Conservation (phyloP, 2,797 vertebrate species). For the Melopsittacus undulatus region DNA sequence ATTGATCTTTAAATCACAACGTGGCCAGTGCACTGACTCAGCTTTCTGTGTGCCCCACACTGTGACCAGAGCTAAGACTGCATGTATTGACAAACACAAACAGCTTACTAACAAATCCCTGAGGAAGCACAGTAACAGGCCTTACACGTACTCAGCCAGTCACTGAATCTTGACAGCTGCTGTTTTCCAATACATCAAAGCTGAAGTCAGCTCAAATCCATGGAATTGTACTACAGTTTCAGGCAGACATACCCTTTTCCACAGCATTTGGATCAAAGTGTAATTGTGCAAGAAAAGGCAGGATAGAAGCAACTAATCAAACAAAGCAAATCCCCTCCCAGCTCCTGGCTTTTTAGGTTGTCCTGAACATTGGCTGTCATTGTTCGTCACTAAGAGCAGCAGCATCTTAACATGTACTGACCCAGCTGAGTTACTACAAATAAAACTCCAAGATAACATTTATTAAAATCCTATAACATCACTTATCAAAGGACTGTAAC, state of each 20-base stretch:
- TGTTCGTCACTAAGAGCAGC: background rate
- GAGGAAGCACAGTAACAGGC: background rate
- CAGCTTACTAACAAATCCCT: background rate
- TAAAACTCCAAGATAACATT: background rate
- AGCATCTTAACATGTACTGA: background rate
- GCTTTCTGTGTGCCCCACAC: background rate
- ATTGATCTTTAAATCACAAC: background rate
- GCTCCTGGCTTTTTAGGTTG: background rate
- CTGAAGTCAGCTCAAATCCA: background rate
- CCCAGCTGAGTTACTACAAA: background rate
- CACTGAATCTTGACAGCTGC: background rate
- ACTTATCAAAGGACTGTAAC: background rate
- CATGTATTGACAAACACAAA: background rate
- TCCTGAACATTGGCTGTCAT: background rate
- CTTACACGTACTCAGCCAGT: background rate
- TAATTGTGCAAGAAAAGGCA: background rate
- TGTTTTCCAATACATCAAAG: background rate
- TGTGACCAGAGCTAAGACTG: background rate
- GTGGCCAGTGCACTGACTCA: background rate
- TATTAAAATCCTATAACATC: background rate
- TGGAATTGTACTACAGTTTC: background rate
- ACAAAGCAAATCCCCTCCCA: background rate
- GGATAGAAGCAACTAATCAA: background rate
- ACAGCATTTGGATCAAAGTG: background rate
- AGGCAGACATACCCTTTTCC: background rate